Conservation (phyloP, 2,797 vertebrate species). For the Tachyglossus aculeatus region DNA sequence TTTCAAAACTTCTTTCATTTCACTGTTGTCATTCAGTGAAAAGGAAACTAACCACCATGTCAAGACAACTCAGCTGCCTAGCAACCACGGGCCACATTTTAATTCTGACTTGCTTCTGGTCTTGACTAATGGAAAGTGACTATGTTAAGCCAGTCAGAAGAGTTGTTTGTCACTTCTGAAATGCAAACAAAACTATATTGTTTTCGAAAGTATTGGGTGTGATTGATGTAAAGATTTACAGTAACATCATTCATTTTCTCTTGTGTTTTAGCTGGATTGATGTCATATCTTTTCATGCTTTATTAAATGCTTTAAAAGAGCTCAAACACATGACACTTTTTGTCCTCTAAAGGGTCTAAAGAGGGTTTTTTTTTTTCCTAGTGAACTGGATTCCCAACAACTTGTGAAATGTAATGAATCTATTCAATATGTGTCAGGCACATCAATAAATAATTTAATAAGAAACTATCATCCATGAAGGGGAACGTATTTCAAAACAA, state of each 20-base stretch:
- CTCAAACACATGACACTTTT: conserved; percentile 86
- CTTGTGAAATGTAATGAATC: conserved; percentile 89
- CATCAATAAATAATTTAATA: conserved; percentile 92
- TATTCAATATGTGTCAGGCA: conserved; percentile 82
- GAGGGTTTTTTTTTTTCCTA: conserved; percentile 59
- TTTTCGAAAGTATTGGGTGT: conserved; percentile 88
- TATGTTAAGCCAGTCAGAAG: conserved; percentile 97
- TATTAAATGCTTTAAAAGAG: conserved; percentile 90
- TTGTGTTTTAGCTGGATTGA: conserved; percentile 94
- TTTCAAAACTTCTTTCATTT: conserved; percentile 99
- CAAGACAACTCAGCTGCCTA: conserved; percentile 99
- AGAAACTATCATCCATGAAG: conserved; percentile 78
- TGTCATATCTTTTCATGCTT: conserved; percentile 99
- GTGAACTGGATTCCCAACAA: conserved; percentile 76
- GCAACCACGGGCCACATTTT: conserved; percentile 97
- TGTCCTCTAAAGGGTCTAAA: conserved; percentile 79
- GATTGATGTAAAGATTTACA: conserved; percentile 96
- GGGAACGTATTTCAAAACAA: conserved; percentile 78
- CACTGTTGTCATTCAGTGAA: conserved; percentile 99
- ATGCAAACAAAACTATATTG: conserved; percentile 99
- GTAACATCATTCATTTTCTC: conserved; percentile 95
- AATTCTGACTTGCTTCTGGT: conserved; percentile 97
- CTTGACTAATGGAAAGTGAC: conserved; percentile 99
- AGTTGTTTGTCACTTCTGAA: conserved; percentile 99
- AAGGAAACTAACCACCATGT: conserved; percentile 99